Conservation (phyloP, 1,140 invertebrate genomes). For the Brachionus sp. region DNA sequence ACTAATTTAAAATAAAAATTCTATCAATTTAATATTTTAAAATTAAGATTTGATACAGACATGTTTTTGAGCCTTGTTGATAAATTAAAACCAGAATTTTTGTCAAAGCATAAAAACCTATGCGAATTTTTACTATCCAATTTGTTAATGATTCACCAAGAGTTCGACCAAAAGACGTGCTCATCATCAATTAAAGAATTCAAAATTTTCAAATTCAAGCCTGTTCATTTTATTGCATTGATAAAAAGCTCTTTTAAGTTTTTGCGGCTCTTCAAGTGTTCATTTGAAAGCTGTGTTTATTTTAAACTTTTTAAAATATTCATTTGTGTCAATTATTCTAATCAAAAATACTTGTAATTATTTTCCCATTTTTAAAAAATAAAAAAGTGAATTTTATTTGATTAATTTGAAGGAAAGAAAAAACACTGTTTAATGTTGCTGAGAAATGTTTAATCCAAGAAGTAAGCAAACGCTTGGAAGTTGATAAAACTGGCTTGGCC, state of each 20-base stretch:
- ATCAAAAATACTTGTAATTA: conserved; percentile 8
- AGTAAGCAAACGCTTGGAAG: background rate
- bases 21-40: background rate
- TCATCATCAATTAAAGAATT: background rate
- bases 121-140: background rate
- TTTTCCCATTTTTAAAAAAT: background rate
- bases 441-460: background rate
- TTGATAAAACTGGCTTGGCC: background rate
- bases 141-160: background rate
- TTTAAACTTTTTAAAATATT: conserved; percentile 17
- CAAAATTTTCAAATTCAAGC: background rate
- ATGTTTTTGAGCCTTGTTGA: conserved; percentile 4
- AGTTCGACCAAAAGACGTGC: background rate
- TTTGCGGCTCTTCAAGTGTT: background rate
- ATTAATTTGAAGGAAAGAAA: background rate
- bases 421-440: background rate
- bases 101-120: background rate
- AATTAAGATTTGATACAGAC: background rate
- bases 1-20: background rate
- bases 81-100: background rate
- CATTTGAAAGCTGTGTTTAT: background rate
- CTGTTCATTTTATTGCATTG: background rate
- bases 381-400: background rate
- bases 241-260: background rate
- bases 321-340: background rate